A percentile compares a stretch with the other conserved stretches of the same genome.
Evolutionary conservation across 2,113 vertebrate species (phyloP).

Genomic region (Opisthocomus hoazin): DNA sequence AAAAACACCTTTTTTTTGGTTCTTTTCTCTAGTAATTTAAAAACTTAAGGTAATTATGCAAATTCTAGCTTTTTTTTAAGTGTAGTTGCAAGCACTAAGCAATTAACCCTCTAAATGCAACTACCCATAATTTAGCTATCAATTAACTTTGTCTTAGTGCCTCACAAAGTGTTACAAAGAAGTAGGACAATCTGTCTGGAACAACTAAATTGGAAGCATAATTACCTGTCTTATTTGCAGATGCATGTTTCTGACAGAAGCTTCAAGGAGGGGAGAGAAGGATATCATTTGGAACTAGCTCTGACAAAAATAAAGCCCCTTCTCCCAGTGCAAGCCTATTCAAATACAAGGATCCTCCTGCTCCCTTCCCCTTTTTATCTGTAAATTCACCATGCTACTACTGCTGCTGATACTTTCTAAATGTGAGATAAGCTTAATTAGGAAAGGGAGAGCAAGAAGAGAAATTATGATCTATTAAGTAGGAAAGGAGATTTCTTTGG

Average conservation of each 20-base stretch:
- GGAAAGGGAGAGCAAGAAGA: not conserved
- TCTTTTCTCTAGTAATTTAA: not conserved
- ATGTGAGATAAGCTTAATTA: not conserved
- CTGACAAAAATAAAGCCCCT: not conserved
- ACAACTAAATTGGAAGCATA: not conserved
- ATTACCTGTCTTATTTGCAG: not conserved
- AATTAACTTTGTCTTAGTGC: slow-evolving; percentile 41
- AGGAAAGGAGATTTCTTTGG: not conserved
- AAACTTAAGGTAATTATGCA: slow-evolving; percentile 1
- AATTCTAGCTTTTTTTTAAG: not conserved
- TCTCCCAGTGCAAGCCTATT: not conserved
- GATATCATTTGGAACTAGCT: not conserved
- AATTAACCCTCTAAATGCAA: slow-evolving; percentile 52
- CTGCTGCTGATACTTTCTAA: not conserved
- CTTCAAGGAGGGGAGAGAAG: not conserved
- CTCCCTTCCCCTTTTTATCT: not conserved
- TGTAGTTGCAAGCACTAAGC: not conserved
- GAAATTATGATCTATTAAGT: not conserved
- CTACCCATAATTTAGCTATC: slow-evolving; percentile 61
- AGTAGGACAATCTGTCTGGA: not conserved
- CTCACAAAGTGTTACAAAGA: slow-evolving; percentile 43
- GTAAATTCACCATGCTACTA: not conserved
- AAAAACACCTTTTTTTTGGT: not conserved
- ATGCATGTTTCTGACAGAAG: not conserved
- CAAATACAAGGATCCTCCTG: not conserved